Conservation (phyloP, 2,888 invertebrate species). For the Hirtodrosophila histrioides region DNA sequence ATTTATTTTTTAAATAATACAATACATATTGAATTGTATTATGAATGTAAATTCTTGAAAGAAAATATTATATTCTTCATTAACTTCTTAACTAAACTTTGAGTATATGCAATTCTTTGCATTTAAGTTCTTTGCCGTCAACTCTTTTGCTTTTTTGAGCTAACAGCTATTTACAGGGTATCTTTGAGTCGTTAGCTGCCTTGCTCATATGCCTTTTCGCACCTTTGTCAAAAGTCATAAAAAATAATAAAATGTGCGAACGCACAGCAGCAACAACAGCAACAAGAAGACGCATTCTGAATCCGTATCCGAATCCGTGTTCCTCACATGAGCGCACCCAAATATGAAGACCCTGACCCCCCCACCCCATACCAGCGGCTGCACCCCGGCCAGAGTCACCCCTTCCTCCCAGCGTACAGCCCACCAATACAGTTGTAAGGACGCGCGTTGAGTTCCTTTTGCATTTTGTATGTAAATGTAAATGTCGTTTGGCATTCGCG, state of each 20-base stretch:
- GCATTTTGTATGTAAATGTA: constrained; percentile 74
- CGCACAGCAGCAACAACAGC: constrained; percentile 57
- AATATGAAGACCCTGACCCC: constrained; percentile 59
- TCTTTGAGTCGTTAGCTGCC: constrained; percentile 13
- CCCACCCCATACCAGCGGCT: not conserved
- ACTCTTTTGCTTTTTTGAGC: no score
- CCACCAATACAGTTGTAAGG: constrained; percentile 47
- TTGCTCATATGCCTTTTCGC: constrained; percentile 39
- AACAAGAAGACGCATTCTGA: constrained; percentile 3
- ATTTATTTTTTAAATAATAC: no score
- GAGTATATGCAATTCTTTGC: no score
- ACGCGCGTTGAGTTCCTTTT: constrained; percentile 57
- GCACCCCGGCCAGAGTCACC: not conserved
- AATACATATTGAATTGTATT: no score
- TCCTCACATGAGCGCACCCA: constrained; percentile 75
- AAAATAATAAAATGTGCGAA: constrained; percentile 78
- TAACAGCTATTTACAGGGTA: constrained; percentile 41
- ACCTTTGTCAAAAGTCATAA: constrained; percentile 74
- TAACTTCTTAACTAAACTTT: no score
- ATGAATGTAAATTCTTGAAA: no score
- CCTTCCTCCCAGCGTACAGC: not conserved
- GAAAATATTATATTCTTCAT: no score
- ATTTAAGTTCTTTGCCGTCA: no score
- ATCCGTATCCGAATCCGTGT: constrained; percentile 45
- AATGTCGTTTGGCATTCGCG: constrained; percentile 80